Conservation (phyloP, 2,797 vertebrate species). For the Pangasius mekongensis region DNA sequence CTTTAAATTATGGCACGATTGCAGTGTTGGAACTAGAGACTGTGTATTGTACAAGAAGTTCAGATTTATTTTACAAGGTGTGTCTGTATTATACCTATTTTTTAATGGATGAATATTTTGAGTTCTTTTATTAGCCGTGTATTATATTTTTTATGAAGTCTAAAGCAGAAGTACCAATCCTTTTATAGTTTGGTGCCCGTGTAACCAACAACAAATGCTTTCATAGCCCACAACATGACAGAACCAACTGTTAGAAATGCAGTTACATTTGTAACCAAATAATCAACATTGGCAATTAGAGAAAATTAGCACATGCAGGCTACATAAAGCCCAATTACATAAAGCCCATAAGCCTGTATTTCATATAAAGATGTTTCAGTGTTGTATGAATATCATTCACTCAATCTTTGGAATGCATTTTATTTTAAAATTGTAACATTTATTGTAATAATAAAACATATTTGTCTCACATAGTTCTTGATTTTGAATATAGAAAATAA, state of each 20-base stretch:
- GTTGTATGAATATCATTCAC: background rate
- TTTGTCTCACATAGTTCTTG: background rate
- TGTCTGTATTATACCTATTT: background rate
- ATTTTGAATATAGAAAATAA: conserved; percentile 22
- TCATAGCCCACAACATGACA: background rate
- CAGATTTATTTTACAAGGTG: background rate
- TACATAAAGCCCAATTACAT: background rate
- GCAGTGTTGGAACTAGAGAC: background rate
- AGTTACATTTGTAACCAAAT: background rate
- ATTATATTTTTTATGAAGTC: background rate
- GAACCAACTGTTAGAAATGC: background rate
- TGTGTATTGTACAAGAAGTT: background rate
- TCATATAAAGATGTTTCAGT: background rate
- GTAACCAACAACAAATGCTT: background rate
- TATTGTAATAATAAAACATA: background rate
- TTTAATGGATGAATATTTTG: background rate
- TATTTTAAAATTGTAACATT: background rate
- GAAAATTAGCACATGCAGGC: background rate
- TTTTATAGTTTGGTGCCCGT: background rate
- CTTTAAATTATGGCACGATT: background rate
- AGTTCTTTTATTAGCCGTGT: background rate
- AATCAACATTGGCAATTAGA: background rate
- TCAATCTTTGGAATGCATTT: background rate
- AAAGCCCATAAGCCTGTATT: background rate
- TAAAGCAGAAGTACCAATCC: background rate